These are phyloP conservation scores for Prochilodus magdalenae DNA, from an alignment of 2,113 vertebrate genomes.

Conservation along the genomic window DNA sequence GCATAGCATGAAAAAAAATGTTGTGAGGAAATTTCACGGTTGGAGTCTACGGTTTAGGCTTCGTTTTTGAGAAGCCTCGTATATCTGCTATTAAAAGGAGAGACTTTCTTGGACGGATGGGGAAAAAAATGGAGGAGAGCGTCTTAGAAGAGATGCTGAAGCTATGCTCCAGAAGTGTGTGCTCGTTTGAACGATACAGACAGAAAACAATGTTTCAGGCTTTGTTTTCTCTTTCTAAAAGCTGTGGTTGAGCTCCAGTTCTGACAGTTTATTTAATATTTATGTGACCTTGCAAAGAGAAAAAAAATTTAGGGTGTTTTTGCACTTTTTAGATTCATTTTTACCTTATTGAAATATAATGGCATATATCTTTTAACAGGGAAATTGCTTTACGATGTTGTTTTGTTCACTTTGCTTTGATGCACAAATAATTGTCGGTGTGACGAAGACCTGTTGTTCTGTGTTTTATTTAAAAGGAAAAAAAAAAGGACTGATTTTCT, in stretches of 20 bases:
- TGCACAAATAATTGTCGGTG: constrained; percentile 83
- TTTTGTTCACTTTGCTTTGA: constrained; percentile 82
- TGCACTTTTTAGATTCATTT: constrained; percentile 86
- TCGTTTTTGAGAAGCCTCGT: constrained; percentile 55
- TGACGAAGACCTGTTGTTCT: constrained; percentile 81
- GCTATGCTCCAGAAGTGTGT: constrained; percentile 65
- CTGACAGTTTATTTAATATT: constrained; percentile 86
- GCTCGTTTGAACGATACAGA: constrained; percentile 77
- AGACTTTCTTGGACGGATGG: constrained; percentile 45
- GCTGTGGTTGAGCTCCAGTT: constrained; percentile 78
- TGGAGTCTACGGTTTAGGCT: constrained; percentile 47
- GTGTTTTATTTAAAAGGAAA: constrained; percentile 82
- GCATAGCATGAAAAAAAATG: constrained; percentile 56
- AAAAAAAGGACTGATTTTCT: constrained; percentile 70
- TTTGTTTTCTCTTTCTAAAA: constrained; percentile 73
- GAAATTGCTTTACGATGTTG: constrained; percentile 82
- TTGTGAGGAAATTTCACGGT: constrained; percentile 33
- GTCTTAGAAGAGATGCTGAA: constrained; percentile 44
- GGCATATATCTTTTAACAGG: constrained; percentile 80
- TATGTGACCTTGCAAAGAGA: constrained; percentile 85
- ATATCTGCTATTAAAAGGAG: constrained; percentile 49
- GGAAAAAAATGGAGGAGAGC: constrained; percentile 58
- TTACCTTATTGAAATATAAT: constrained; percentile 76
- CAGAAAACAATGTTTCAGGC: constrained; percentile 69
- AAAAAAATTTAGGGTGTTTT: constrained; percentile 76